phyloP scores from a whole-genome alignment of 2,113 vertebrate species.

The Meleagris gallopavo region DNA sequence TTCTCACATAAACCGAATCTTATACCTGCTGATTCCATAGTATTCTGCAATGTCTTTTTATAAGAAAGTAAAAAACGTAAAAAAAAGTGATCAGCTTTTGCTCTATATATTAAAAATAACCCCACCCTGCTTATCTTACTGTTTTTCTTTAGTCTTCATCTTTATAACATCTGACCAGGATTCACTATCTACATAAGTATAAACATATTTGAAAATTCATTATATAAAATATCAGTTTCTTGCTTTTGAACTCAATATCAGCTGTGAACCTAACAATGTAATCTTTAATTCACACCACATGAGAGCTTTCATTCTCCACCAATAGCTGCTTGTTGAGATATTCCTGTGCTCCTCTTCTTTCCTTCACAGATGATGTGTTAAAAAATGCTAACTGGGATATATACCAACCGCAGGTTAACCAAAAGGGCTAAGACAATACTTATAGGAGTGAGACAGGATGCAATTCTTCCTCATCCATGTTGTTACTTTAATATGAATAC shows the following conservation, averaged over 20 bases:
- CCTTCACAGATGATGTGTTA: slow-evolving; percentile 72
- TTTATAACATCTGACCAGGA: background rate
- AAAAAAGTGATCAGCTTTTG: background rate
- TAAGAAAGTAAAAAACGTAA: background rate
- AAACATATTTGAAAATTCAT: slow-evolving; percentile 24
- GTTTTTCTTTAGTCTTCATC: background rate
- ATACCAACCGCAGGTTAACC: slow-evolving; percentile 61
- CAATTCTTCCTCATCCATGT: slow-evolving; percentile 7
- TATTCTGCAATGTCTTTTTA: background rate
- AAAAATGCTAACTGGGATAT: slow-evolving; percentile 62
- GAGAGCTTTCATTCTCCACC: slow-evolving; percentile 73
- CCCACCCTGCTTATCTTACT: background rate
- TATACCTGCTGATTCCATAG: background rate
- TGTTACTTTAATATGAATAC: slow-evolving; percentile 27
- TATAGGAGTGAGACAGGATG: slow-evolving; percentile 24
- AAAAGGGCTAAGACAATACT: slow-evolving; percentile 53
- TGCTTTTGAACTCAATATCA: slow-evolving; percentile 62
- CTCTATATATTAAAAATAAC: background rate
- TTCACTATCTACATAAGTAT: background rate
- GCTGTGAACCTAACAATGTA: slow-evolving; percentile 64
- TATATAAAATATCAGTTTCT: slow-evolving; percentile 50
- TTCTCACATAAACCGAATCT: background rate
- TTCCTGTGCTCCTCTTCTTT: slow-evolving; percentile 7
- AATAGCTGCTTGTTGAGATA: slow-evolving; percentile 71
- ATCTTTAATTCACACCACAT: slow-evolving; percentile 57